These are phyloP conservation scores for Limnephilus lunatus DNA, from an alignment of 2,888 invertebrate genomes.

Conservation along the genomic window DNA sequence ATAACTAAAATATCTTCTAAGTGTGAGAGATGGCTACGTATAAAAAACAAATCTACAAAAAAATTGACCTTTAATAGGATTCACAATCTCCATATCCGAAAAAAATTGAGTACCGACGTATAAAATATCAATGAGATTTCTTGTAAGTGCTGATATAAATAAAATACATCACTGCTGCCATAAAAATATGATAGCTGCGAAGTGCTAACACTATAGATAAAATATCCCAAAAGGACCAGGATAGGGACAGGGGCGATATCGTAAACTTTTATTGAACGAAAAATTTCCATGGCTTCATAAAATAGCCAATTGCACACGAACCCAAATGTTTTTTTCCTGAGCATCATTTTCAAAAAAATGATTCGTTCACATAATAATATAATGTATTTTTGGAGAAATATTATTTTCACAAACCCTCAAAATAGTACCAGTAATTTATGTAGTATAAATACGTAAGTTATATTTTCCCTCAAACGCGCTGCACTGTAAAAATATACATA, in stretches of 20 bases:
- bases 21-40: too few relatives aligned
- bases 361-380: neutral
- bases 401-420: too few relatives aligned
- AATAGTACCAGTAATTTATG: neutral
- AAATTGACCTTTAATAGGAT: neutral
- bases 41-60: too few relatives aligned
- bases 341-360: neutral
- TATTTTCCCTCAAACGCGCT: neutral
- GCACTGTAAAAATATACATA: neutral
- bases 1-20: too few relatives aligned
- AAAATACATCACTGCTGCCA: neutral
- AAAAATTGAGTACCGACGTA: neutral
- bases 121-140: neutral
- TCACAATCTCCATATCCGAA: neutral
- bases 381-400: neutral
- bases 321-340: neutral
- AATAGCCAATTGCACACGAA: neutral
- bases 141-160: neutral
- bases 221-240: neutral
- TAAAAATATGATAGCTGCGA: neutral
- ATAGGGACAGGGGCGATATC: neutral
- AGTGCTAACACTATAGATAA: neutral
- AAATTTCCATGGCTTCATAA: neutral
- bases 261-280: neutral
- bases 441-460: neutral